phyloP scores from a whole-genome alignment of 2,113 vertebrate species.

The Pyxicephalus adspersus region DNA sequence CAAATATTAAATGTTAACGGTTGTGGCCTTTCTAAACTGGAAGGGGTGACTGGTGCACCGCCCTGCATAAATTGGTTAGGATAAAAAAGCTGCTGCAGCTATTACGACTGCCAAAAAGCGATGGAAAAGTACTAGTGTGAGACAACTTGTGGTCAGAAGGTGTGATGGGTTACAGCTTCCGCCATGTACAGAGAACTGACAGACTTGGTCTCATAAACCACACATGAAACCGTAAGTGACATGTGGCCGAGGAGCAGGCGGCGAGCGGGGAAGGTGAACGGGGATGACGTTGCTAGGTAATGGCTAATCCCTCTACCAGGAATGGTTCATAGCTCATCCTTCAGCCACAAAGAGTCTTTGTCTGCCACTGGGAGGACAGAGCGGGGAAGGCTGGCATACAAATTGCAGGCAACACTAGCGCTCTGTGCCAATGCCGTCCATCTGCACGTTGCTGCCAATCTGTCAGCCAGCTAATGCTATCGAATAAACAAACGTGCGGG shows the following conservation, averaged over 20 bases:
- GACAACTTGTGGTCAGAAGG: too few species aligned
- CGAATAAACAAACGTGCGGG: background rate
- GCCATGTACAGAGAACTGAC: background rate
- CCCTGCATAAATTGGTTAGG: too few species aligned
- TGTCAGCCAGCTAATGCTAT: conserved; percentile 10
- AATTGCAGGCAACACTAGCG: conserved; percentile 16
- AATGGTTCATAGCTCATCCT: conserved; percentile 1
- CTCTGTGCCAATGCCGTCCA: background rate
- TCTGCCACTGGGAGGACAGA: background rate
- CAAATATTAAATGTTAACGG: too few species aligned
- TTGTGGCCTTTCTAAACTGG: too few species aligned
- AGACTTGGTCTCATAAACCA: background rate
- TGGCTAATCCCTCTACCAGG: conserved; percentile 42
- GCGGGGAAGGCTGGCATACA: conserved; percentile 23
- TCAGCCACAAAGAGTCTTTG: conserved; percentile 25
- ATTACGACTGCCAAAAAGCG: too few species aligned
- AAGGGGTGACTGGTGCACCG: too few species aligned
- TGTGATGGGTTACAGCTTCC: too few species aligned
- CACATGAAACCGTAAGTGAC: background rate
- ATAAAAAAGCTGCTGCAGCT: too few species aligned
- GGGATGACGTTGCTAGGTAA: conserved; percentile 39
- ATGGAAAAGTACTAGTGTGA: too few species aligned
- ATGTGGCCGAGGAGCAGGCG: background rate
- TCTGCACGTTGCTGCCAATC: background rate
- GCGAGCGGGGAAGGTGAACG: background rate